Percentiles rank a stretch among this genome's conserved stretches.
These are phyloP conservation scores for Lordiphosa andalusiaca DNA, from an alignment of 2,888 invertebrate species.

Conservation along the genomic window DNA sequence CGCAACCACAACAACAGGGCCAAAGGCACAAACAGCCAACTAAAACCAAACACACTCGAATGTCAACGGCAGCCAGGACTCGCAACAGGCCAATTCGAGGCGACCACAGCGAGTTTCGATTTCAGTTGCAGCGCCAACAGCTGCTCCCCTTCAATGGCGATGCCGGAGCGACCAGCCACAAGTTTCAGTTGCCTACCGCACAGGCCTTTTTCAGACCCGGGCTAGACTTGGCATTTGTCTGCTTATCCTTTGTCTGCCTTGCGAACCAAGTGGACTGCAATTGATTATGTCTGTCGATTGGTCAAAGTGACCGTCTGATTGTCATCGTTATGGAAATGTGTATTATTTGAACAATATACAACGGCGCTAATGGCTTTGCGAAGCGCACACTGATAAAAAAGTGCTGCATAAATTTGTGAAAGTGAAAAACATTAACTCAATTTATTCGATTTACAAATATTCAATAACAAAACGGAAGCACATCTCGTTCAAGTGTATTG, in stretches of 20 bases:
- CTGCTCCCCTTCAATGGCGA: not conserved
- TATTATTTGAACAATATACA: constrained; percentile 26
- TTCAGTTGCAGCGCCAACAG: not conserved
- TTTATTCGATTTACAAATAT: too few species aligned
- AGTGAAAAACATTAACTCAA: too few species aligned
- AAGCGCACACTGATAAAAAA: too few species aligned
- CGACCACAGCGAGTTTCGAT: not conserved
- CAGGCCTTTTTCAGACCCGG: constrained; percentile 2
- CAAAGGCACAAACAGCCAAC: constrained; percentile 3
- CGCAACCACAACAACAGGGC: constrained; percentile 2
- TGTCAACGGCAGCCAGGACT: constrained; percentile 6
- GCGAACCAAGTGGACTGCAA: constrained; percentile 77
- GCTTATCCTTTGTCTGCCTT: constrained; percentile 44
- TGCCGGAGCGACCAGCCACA: not conserved
- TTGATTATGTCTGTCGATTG: constrained; percentile 70
- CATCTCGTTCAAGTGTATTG: too few species aligned
- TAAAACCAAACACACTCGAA: constrained; percentile 4
- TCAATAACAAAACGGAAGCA: too few species aligned
- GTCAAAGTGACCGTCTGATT: constrained; percentile 35
- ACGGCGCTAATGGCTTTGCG: constrained; percentile 5
- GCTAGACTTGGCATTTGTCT: constrained; percentile 27
- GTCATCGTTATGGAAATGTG: constrained; percentile 52
- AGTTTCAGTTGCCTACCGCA: not conserved
- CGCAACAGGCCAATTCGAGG: not conserved
- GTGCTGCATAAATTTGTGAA: too few species aligned